Evolutionary conservation across 1,140 invertebrate species (phyloP).

Genomic region (Saccostrea echinata): DNA sequence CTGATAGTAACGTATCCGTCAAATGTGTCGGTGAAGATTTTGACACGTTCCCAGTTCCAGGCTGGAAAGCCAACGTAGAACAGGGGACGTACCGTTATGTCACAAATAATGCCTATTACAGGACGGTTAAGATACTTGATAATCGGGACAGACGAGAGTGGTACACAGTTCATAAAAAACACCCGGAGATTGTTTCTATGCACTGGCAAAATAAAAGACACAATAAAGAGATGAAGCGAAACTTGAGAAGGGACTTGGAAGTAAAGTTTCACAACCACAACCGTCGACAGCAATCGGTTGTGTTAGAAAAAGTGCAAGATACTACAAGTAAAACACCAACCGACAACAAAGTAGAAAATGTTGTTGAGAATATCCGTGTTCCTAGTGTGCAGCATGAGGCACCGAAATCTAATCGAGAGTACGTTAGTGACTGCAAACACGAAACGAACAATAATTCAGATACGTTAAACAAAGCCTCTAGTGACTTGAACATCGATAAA

Average conservation of each 20-base stretch:
- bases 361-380: not conserved
- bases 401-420: not conserved
- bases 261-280: constrained; percentile 47
- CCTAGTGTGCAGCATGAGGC: not conserved
- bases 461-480: constrained; percentile 59
- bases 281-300: not conserved
- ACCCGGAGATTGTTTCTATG: constrained; percentile 63
- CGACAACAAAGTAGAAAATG: not conserved
- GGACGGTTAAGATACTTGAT: constrained; percentile 64
- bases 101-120: constrained; percentile 71
- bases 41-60: constrained; percentile 53
- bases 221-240: constrained; percentile 68
- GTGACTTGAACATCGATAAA: constrained; percentile 72
- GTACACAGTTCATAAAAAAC: constrained; percentile 65
- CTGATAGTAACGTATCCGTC: constrained; percentile 52
- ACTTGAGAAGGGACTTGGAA: constrained; percentile 61
- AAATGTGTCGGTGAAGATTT: constrained; percentile 66
- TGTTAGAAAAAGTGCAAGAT: constrained; percentile 26
- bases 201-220: constrained; percentile 63
- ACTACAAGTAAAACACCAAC: not conserved
- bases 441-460: constrained; percentile 20
- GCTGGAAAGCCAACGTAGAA: constrained; percentile 74
- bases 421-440: not conserved
- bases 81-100: constrained; percentile 73
- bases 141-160: constrained; percentile 63